Base-by-base conservation (phyloP, 2,888 invertebrate species). In the Hanleya hanleyi region DNA sequence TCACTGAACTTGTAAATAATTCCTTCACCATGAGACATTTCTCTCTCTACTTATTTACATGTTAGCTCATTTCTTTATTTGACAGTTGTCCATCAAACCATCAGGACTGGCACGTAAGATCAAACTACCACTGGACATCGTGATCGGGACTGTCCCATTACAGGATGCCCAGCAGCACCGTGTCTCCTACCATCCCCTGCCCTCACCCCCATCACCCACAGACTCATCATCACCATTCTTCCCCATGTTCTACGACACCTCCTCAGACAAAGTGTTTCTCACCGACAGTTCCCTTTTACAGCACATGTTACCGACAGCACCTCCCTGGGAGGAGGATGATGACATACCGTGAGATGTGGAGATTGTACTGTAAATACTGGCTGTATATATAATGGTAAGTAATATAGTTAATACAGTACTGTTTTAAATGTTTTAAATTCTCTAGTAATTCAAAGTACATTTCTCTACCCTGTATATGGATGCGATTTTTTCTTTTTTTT, bases 291-390 rank as follows among this genome's bases (percentile, higher is more conserved):
- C 81, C 50, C 79, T 74, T 79, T 4, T 64, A 18, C 83, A 84
- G 69, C 82, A 82, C 50, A 86, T 86, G 85, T 75, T 86, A 67
- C 86, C 86, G 12, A 84, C 87, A 62, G 86, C 87, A 0, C 86
- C 87, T 33, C 86, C 86, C 1, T 84, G 86, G 86, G 85, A 86
- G 50, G 86, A 86, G 64, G 85, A 87, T 69, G 87, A 86, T 67
- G 87, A 87, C 74, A 87, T 87, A 50, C 87, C 87, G 33, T 87
- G 85, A 87, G 57, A 26, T 18, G 47, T 47, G 22, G 1, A 18
- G 1, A 5, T 22, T 22, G 18, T 22, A 47, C 47, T 47, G 7
- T 22, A 47, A 22, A 47, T 47, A 22, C 47, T n/a, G n/a, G 22
- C 47, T n/a, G 1, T 7, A 7, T 47, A 47, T 22, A n/a, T 22